Percentiles rank a stretch among this genome's conserved stretches.
phyloP scores from a whole-genome alignment of 1,140 invertebrate species.

The Drosophila pseudoananassae region DNA sequence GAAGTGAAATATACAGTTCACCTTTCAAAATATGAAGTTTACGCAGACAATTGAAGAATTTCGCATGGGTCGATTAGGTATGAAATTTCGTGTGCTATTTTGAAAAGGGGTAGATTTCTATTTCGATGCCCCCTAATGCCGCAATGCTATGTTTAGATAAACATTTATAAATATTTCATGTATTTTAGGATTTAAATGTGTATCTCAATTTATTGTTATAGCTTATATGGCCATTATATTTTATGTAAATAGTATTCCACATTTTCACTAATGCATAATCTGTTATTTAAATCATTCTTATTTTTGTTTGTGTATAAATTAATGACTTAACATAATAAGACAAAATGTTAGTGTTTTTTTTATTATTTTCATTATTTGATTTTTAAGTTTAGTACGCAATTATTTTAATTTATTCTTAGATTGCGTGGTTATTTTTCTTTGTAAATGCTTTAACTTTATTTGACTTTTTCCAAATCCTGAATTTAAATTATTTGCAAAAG shows the following conservation, averaged over 20 bases:
- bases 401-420: conserved; percentile 55
- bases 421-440: conserved; percentile 62
- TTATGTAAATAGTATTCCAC: conserved; percentile 73
- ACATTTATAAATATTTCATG: conserved; percentile 70
- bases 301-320: conserved; percentile 79
- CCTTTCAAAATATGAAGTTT: conserved; percentile 24
- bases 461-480: conserved; percentile 68
- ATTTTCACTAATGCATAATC: conserved; percentile 76
- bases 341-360: conserved; percentile 71
- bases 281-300: conserved; percentile 81
- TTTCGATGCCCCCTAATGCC: conserved; percentile 63
- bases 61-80: conserved; percentile 25
- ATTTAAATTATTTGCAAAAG: conserved; percentile 47
- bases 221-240: conserved; percentile 79
- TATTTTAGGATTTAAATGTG: conserved; percentile 74
- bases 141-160: conserved; percentile 78
- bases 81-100: conserved; percentile 35
- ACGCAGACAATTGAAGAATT: conserved; percentile 43
- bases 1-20: conserved; percentile 10
- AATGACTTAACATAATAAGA: conserved; percentile 79
- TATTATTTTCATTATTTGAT: conserved; percentile 59
- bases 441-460: conserved; percentile 80
- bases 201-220: conserved; percentile 78
- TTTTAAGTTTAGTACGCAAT: conserved; percentile 58
- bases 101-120: conserved; percentile 45